phyloP scores from a whole-genome alignment of 2,113 vertebrate species.

The Plecturocebus donacophilus region DNA sequence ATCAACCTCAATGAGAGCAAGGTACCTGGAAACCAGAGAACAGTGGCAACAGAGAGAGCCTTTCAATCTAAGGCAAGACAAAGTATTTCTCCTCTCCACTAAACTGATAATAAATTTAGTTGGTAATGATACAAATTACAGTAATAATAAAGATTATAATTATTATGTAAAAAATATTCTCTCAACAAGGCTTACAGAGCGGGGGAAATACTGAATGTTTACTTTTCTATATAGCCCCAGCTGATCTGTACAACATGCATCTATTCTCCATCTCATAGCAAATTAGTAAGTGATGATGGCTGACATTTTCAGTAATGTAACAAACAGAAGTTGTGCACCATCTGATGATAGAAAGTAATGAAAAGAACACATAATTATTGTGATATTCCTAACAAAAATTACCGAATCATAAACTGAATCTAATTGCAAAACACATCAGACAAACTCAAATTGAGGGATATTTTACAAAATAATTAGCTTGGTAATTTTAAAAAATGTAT shows the following conservation, averaged over 20 bases:
- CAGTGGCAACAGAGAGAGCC: background rate
- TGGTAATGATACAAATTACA: too few relatives aligned
- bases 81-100: background rate
- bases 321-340: background rate
- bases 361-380: background rate
- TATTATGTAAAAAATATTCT: background rate
- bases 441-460: background rate
- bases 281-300: background rate
- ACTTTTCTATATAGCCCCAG: background rate
- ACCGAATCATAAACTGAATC: background rate
- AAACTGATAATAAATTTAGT: too few relatives aligned
- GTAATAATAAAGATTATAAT: too few relatives aligned
- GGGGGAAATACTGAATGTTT: background rate
- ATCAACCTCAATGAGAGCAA: background rate
- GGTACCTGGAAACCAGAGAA: background rate
- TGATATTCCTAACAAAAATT: background rate
- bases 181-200: background rate
- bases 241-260: background rate
- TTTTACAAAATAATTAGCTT: slow-evolving; percentile 36
- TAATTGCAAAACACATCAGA: background rate
- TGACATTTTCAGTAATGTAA: background rate
- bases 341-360: background rate
- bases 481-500: background rate
- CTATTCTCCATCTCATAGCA: background rate
- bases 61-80: background rate